Evolutionary conservation across 2,113 vertebrate species (phyloP).

Genomic region (Muntiacus muntjak): DNA sequence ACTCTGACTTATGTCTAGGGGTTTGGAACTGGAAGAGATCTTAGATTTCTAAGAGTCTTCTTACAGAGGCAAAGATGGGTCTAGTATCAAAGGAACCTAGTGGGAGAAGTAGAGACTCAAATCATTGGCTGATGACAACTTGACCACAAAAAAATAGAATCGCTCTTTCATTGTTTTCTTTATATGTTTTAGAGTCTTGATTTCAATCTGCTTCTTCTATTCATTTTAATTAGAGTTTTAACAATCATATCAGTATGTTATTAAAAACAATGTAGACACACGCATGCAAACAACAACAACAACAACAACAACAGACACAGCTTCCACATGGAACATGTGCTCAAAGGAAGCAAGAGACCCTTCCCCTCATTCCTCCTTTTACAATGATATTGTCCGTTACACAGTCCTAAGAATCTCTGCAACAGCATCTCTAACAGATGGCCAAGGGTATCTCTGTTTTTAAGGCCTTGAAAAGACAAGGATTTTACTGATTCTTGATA

Average conservation of each 20-base stretch:
- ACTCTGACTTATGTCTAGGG: neutral
- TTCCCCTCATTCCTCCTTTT: neutral
- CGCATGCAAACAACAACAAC: neutral
- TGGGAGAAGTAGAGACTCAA: neutral
- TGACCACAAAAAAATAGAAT: neutral
- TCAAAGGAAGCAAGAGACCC: neutral
- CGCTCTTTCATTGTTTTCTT: neutral
- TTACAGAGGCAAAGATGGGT: neutral
- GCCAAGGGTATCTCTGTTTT: neutral
- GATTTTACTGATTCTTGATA: neutral
- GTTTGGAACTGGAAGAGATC: neutral
- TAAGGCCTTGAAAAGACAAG: neutral
- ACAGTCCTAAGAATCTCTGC: neutral
- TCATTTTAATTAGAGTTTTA: neutral
- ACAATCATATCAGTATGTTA: neutral
- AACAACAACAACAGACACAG: neutral
- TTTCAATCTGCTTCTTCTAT: neutral
- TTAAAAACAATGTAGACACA: neutral
- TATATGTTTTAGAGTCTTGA: neutral
- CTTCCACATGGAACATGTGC: neutral
- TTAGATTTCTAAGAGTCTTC: neutral
- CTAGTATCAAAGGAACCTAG: neutral
- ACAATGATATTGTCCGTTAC: neutral
- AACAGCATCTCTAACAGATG: neutral
- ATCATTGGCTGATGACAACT: neutral